phyloP scores from a whole-genome alignment of 2,888 invertebrate species.

The Myathropa florea region DNA sequence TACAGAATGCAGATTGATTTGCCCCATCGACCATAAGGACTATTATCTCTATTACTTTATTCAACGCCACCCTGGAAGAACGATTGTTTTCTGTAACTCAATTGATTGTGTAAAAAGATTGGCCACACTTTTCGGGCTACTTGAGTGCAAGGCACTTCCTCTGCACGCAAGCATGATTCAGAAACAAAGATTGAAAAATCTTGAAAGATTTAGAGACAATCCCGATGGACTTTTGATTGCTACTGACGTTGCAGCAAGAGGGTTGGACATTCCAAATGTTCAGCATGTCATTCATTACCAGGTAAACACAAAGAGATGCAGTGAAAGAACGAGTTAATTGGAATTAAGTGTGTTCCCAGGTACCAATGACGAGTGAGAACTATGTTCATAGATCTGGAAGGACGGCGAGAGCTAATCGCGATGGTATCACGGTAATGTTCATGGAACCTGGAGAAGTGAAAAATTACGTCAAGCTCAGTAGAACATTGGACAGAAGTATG shows the following conservation, averaged over 20 bases:
- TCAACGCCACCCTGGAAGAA: slow-evolving; percentile 91
- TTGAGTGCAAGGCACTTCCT: slow-evolving; percentile 88
- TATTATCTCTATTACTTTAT: slow-evolving; percentile 95
- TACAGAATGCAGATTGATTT: slow-evolving; percentile 91
- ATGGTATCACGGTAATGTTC: slow-evolving; percentile 95
- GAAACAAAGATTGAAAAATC: slow-evolving; percentile 94
- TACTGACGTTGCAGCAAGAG: slow-evolving; percentile 98
- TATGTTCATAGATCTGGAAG: slow-evolving; percentile 98
- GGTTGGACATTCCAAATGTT: slow-evolving; percentile 95
- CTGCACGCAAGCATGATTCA: slow-evolving; percentile 96
- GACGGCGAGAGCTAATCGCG: slow-evolving; percentile 93
- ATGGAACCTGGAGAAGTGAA: slow-evolving; percentile 93
- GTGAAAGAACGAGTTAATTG: not conserved
- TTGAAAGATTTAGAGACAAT: slow-evolving; percentile 91
- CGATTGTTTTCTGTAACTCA: slow-evolving; percentile 96
- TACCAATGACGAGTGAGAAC: slow-evolving; percentile 96
- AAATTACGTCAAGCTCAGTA: slow-evolving; percentile 90
- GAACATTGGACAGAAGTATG: slow-evolving; percentile 91
- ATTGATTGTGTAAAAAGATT: slow-evolving; percentile 95
- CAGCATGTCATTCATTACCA: slow-evolving; percentile 98
- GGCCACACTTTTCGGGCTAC: slow-evolving; percentile 85
- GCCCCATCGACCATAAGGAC: slow-evolving; percentile 92
- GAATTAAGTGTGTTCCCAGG: slow-evolving; percentile 79
- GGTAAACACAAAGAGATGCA: slow-evolving; percentile 60
- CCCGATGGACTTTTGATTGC: slow-evolving; percentile 90